Evolutionary conservation across 2,797 vertebrate genomes (phyloP).

Genomic region (Zonotrichia albicollis): DNA sequence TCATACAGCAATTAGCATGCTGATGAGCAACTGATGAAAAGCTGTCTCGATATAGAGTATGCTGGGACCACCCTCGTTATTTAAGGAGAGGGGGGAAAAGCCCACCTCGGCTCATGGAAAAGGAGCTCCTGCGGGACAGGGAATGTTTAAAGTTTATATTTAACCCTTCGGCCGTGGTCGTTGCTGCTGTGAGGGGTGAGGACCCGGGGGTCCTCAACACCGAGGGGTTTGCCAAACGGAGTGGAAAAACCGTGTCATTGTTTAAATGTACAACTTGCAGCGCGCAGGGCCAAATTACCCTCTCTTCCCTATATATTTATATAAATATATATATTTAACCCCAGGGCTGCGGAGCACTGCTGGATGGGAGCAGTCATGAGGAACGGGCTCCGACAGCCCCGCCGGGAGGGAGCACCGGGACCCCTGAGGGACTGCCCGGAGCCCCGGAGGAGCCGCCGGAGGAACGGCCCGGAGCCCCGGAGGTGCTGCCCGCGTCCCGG

Average conservation of each 20-base stretch:
- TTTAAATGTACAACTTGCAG: neutral
- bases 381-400: neutral
- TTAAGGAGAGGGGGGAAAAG: neutral
- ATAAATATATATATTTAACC: neutral
- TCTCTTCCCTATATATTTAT: neutral
- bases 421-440: neutral
- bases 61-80: slow-evolving; percentile 78
- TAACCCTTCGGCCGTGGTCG: neutral
- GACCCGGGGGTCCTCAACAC: neutral
- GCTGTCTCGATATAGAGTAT: slow-evolving; percentile 75
- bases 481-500: neutral
- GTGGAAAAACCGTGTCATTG: neutral
- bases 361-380: neutral
- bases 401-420: neutral
- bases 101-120: neutral
- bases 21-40: slow-evolving; percentile 85
- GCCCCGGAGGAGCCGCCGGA: neutral
- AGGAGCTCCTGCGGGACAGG: neutral
- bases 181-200: neutral
- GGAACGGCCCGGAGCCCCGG: neutral
- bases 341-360: neutral
- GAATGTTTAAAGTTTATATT: neutral
- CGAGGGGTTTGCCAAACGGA: neutral
- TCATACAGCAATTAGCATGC: slow-evolving; percentile 89
- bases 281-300: neutral